Conservation (phyloP, 2,888 invertebrate species). For the Acleris holmiana region DNA sequence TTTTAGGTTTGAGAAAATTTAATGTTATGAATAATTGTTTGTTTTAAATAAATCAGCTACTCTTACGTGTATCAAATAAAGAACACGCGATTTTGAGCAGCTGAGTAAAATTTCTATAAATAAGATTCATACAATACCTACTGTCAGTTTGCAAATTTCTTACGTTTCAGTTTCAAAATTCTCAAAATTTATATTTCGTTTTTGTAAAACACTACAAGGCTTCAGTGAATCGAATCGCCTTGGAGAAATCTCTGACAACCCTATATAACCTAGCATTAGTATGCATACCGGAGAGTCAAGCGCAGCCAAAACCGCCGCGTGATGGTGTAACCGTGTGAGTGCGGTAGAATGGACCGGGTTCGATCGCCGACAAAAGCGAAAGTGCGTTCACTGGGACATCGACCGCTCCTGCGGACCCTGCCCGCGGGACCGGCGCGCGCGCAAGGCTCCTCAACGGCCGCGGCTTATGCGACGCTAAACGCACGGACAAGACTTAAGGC, state of each 20-base stretch:
- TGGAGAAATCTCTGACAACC: constrained; percentile 77
- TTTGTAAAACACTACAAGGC: not conserved
- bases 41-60: too few relatives aligned
- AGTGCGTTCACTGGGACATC: constrained; percentile 83
- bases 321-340: constrained; percentile 80
- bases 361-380: constrained; percentile 83
- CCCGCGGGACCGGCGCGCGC: constrained; percentile 42
- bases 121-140: too few relatives aligned
- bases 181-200: too few relatives aligned
- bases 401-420: constrained; percentile 74
- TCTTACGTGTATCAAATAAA: too few relatives aligned
- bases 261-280: constrained; percentile 69
- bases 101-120: too few relatives aligned
- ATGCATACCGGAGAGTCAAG: constrained; percentile 71
- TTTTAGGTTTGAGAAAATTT: too few relatives aligned
- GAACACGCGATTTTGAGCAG: too few relatives aligned
- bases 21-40: too few relatives aligned
- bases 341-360: constrained; percentile 80
- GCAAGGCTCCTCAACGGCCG: too few relatives aligned
- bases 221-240: constrained; percentile 43
- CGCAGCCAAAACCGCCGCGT: constrained; percentile 71
- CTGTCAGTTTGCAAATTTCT: too few relatives aligned
- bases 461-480: not conserved
- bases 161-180: too few relatives aligned
- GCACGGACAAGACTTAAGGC: not conserved